Evolutionary conservation across 2,888 invertebrate genomes (phyloP), one percentile per base, ranked within the genome.

Genomic region (Hirtodrosophila cameraria): DNA sequence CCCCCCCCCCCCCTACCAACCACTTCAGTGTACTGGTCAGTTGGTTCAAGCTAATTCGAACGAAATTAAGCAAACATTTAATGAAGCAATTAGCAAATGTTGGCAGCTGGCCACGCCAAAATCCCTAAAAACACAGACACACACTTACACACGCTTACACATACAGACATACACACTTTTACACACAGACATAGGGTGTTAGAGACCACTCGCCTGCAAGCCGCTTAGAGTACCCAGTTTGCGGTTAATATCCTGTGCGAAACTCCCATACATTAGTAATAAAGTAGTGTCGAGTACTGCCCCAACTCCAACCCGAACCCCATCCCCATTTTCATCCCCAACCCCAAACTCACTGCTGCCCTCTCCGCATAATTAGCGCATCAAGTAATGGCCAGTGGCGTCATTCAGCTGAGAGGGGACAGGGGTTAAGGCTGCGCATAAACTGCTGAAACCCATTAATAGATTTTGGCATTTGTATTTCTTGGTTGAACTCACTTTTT

Each of bases 41-140:
- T 50, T 55, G 55, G 59, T 31, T 62, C 42, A 57, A 77, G 82
- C 84, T 83, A 82, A 82, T 86, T 83, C 68, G 84, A 80, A 83
- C 59, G 81, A 83, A 82, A 82, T 82, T 83, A 82, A 77, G 82
- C 82, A 82, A 86, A 80, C 82, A 83, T 86, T 86, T 83, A 82
- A 82, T 86, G 81, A 82, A 82, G 81, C 81, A 82, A 82, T 82
- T 86, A 83, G 81, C 84, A 76, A 83, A 80, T 74, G 67, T 63
- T 67, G 70, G 59, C 69, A 70, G 69, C 67, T 67, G 69, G 58
- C 62, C 38, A 35, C 36, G 27, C 48, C 42, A 43, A 50, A 49
- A 45, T 30, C 27, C 33, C 13, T 18, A 27, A 9, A 33, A 7
- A 23, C 23, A 4, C 43, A 18, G 35, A 6, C 13, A 15, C 6